Base-by-base conservation (phyloP, 2,888 invertebrate species). In the Synanthedon vespiformis region DNA sequence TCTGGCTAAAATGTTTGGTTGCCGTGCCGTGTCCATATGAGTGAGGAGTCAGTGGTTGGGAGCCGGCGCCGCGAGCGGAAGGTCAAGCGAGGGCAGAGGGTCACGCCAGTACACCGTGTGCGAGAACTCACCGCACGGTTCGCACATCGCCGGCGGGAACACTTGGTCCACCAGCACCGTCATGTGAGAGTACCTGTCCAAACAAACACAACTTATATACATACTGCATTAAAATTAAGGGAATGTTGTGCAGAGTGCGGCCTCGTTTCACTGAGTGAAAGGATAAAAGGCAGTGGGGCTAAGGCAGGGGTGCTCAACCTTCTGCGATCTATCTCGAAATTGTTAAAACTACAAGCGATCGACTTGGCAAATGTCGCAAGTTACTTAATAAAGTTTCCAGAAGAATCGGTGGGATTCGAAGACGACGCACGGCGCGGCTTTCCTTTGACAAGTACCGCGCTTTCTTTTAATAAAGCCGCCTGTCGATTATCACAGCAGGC, bases 91-190 rank as follows among this genome's bases (percentile, higher is more conserved):
- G 0, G 90, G 91, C 58, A 98, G 89, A 10, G 97, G 97, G 61
- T 95, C 94, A 60, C 97, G 92, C 98, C 98, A 98, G 82, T 93
- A 98, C 67, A 94, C 92, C 64, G 97, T 96, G 69, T 94, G 92
- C 56, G 95, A 95, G 88, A 92, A 98, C 68, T 90, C 90, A 65
- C 89, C 90, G 67, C 89, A 89, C 14, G 88, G 82, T 68, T 90
- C 90, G 69, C 89, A 89, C 58, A 80, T 80, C 65, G 93, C 89
- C 50, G 94, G 93, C 62, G 98, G 99, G 85, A 98, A 99, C 78
- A 99, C 91, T 81, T 97, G 97, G 89, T 99, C 98, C 60, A 96
- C 98, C 61, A 98, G 92, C 80, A 94, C 94, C 59, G 94, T 94
- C 93, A 98, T 95, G 80, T 95, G 95, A 56, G 95, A 93, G 86